These are phyloP conservation scores for Drosophila repletoides DNA, from an alignment of 1,140 invertebrate genomes.

Conservation along the genomic window DNA sequence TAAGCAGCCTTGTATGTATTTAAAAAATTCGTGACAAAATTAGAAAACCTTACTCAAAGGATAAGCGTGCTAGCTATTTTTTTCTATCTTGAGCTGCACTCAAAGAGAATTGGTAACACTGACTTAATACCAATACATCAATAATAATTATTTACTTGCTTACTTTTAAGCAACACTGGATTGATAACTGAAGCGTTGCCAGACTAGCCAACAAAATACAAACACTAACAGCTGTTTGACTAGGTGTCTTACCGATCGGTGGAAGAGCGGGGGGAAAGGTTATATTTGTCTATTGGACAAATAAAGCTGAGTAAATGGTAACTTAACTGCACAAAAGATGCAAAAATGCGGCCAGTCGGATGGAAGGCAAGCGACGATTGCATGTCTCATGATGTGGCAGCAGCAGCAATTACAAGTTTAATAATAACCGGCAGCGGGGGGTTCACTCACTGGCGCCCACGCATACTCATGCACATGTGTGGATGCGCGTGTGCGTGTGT, in stretches of 20 bases:
- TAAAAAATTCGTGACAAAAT: too few relatives aligned
- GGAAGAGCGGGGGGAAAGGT: too few relatives aligned
- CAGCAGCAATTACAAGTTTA: constrained; percentile 33
- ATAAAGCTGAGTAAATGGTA: constrained; percentile 21
- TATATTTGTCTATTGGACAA: constrained; percentile 2
- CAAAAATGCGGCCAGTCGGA: too few relatives aligned
- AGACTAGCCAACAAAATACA: constrained; percentile 22
- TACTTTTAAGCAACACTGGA: neutral
- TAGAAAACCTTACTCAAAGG: too few relatives aligned
- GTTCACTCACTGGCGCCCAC: neutral
- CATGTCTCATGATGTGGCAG: constrained; percentile 1
- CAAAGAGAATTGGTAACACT: too few relatives aligned
- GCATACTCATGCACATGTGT: neutral
- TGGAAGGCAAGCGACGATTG: neutral
- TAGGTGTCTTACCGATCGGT: neutral
- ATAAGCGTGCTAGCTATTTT: too few relatives aligned
- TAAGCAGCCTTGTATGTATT: neutral
- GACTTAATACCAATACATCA: too few relatives aligned
- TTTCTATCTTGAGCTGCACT: too few relatives aligned
- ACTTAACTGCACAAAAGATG: neutral
- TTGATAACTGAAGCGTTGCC: constrained; percentile 62
- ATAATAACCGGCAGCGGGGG: constrained; percentile 50
- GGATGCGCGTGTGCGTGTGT: neutral
- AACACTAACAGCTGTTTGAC: constrained; percentile 44
- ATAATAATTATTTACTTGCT: neutral